Evolutionary conservation across 2,888 invertebrate species (phyloP).

Genomic region (Andrena dorsata): DNA sequence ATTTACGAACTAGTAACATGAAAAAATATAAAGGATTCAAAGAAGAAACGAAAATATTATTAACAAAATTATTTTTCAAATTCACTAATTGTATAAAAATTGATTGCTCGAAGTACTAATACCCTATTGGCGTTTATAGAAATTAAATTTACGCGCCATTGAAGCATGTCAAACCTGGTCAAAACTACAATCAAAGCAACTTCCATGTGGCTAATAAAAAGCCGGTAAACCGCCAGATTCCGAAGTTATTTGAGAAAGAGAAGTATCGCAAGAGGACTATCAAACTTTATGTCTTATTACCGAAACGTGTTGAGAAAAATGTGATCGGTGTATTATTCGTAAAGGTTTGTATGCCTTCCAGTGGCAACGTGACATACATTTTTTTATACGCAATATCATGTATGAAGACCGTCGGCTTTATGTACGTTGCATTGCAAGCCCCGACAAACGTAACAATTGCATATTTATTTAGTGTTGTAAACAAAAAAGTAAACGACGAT

Average conservation of each 20-base stretch:
- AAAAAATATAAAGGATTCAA: no score
- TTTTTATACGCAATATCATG: conserved; percentile 51
- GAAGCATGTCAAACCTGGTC: conserved; percentile 25
- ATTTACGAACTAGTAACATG: no score
- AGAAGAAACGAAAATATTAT: background rate
- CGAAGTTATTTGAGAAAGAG: conserved; percentile 19
- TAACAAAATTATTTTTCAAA: background rate
- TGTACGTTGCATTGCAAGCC: background rate
- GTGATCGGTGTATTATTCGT: conserved; percentile 2
- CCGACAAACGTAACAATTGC: conserved; percentile 5
- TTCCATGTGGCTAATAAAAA: conserved; percentile 47
- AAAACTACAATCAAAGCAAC: conserved; percentile 32
- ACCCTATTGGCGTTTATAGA: background rate
- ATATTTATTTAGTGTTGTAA: background rate
- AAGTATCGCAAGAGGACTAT: conserved; percentile 1
- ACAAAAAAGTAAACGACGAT: conserved; percentile 1
- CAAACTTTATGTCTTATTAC: background rate
- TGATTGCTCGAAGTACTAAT: no score
- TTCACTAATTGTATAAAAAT: no score
- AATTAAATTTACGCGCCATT: conserved; percentile 46
- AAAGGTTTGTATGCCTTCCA: conserved; percentile 47
- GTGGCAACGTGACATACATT: conserved; percentile 43
- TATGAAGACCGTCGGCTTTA: conserved; percentile 30
- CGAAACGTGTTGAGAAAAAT: background rate
- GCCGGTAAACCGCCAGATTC: conserved; percentile 48